Evolutionary conservation across 2,113 vertebrate species (phyloP), one percentile per base, ranked within the genome.

Genomic region (Illadopsis cleaveri): DNA sequence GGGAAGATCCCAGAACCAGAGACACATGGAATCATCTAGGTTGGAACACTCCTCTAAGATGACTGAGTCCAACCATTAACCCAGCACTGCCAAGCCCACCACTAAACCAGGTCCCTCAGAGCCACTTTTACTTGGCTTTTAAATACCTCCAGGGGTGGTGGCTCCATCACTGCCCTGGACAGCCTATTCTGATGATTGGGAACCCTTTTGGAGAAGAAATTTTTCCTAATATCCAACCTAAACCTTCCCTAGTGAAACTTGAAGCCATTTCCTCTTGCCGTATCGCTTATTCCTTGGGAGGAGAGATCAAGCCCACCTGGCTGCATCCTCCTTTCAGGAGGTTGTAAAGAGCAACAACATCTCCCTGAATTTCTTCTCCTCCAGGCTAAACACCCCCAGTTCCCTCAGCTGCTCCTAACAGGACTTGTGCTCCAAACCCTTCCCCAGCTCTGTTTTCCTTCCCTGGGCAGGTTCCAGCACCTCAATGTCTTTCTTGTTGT

Each of bases 361-460:
- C 45, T 56, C 8, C 15, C 5, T 3, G 4, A 78, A 5, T 23
- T 30, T 61, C 33, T 30, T 62, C 1, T 82, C 38, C n/a, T 66
- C 21, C 31, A 58, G 62, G 1, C 6, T 57, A 6, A 86, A 57
- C 11, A 61, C 0, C 0, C 12, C 7, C 76, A 66, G 42, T 2
- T 58, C 24, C 76, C 31, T 66, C 71, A 75, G 30, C 31, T 0
- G 5, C 4, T 86, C n/a, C 87, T 61, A 11, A 30, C 3, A 1
- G 54, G 7, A 14, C 4, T 21, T 70, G 31, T 17, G 1, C 71
- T 70, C 61, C 5, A 61, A 31, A 28, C 2, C 5, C 18, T 10
- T 73, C n/a, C 2, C 15, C 60, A 78, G 4, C 11, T 51, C 7
- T 0, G 0, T 0, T 66, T 50, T 23, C 4, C 31, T 66, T 75